phyloP scores from a whole-genome alignment of 2,888 invertebrate species.

The Drosophila lutescens region DNA sequence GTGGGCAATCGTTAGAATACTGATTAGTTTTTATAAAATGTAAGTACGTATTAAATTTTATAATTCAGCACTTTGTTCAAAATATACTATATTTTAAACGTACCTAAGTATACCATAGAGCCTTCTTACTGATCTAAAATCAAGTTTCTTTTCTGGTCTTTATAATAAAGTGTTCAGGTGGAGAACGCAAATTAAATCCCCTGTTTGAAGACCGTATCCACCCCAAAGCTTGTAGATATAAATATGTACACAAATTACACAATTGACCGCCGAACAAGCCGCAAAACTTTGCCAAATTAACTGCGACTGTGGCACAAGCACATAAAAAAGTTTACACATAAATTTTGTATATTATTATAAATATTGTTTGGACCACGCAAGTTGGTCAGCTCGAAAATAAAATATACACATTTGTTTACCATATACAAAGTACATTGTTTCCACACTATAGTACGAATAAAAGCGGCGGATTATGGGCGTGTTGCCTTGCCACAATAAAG shows the following conservation, averaged over 20 bases:
- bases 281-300: slow-evolving; percentile 66
- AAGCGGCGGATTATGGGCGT: slow-evolving; percentile 8
- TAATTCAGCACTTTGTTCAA: neutral
- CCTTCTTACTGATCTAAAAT: neutral
- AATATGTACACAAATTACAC: slow-evolving; percentile 55
- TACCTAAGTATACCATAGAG: no score
- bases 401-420: slow-evolving; percentile 20
- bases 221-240: slow-evolving; percentile 26
- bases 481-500: slow-evolving; percentile 8
- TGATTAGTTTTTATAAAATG: no score
- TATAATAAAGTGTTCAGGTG: slow-evolving; percentile 32
- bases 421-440: slow-evolving; percentile 1
- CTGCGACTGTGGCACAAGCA: slow-evolving; percentile 32
- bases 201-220: slow-evolving; percentile 21
- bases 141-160: neutral
- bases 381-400: slow-evolving; percentile 34
- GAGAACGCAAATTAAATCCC: slow-evolving; percentile 24
- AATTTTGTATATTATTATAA: slow-evolving; percentile 64
- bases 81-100: no score
- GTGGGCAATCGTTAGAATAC: no score
- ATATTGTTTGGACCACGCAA: slow-evolving; percentile 49
- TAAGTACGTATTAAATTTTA: no score
- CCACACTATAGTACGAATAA: neutral
- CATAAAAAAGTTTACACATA: slow-evolving; percentile 62
- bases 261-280: slow-evolving; percentile 66